Evolutionary conservation across 2,113 vertebrate genomes (phyloP).

Genomic region (Baryphthengus martii): DNA sequence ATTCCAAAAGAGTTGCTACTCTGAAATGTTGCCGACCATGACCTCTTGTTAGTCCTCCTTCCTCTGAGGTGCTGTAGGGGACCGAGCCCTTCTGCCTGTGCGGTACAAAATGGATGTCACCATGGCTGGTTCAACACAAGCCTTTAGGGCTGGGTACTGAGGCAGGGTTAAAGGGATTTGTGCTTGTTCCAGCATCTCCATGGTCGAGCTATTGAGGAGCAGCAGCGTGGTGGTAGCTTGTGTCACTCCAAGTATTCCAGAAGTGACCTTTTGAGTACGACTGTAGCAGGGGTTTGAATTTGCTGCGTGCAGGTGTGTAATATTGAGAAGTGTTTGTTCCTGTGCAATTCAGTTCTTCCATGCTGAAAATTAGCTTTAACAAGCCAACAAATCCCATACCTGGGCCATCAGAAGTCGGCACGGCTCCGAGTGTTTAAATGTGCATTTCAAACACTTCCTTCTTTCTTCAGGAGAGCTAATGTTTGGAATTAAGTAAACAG

Average conservation of each 20-base stretch:
- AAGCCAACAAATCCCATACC: neutral
- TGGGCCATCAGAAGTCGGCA: neutral
- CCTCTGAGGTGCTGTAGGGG: neutral
- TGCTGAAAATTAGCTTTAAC: neutral
- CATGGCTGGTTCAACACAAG: neutral
- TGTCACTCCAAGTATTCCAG: neutral
- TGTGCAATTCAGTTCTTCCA: neutral
- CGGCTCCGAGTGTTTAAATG: neutral
- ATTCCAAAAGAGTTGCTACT: neutral
- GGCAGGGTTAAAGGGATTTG: accelerated
- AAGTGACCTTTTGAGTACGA: neutral
- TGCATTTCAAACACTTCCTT: neutral
- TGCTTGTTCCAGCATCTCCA: accelerated
- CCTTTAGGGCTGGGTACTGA: neutral
- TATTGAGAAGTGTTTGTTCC: neutral
- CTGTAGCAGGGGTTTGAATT: neutral
- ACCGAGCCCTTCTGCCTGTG: neutral
- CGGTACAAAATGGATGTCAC: neutral
- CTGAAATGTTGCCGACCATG: neutral
- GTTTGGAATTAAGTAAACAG: neutral
- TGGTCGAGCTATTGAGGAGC: too few relatives aligned
- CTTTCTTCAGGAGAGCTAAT: neutral
- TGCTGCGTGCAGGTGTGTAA: neutral
- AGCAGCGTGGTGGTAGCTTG: neutral
- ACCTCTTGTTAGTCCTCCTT: neutral